Evolutionary conservation across 2,797 vertebrate species (phyloP), one percentile per base, ranked within the genome.

Genomic region (Gephyroberyx darwinii): DNA sequence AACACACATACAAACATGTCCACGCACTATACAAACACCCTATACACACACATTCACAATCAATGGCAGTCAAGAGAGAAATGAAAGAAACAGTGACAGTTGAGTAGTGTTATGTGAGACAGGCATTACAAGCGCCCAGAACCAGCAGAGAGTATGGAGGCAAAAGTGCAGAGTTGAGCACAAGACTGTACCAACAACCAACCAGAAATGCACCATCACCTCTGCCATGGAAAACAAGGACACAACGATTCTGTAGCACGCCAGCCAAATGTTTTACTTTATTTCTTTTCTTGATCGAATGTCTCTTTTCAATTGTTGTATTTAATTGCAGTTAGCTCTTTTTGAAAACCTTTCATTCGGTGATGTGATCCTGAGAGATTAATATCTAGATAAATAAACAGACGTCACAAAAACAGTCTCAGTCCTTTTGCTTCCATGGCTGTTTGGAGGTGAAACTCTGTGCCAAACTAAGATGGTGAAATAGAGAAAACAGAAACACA

Each of bases 181-280:
- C 62, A 65, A 77, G 64, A 86, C 69, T 50, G 73, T 50, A 82
- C 73, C 71, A 80, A 74, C 80, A 90, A 85, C 69, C 74, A 84
- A 84, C 67, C 81, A 82, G 67, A 88, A 65, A 69, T 66, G 53
- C 63, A 50, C 57, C 4, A 48, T 71, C 68, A 78, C 76, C 82
- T 81, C 74, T 75, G 74, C 86, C 91, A 93, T 89, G 91, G 90
- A 92, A 86, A 76, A 83, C 67, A 74, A 82, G 69, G 78, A 82
- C 61, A 50, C 19, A 17, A 10, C 52, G 12, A 72, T 43, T 43
- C 3, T 13, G 1, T 1, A 22, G 30, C 3, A 26, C 2, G 74
- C 48, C 6, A 26, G 26, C 47, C 56, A 71, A 48, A 69, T 54
- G 4, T 50, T 12, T 43, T 54, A 0, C 1, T 47, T 30, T 5